A percentile compares a stretch with the other conserved stretches of the same genome.
These are phyloP conservation scores for Dendrocincla fuliginosa DNA, from an alignment of 2,797 vertebrate species.

Conservation along the genomic window DNA sequence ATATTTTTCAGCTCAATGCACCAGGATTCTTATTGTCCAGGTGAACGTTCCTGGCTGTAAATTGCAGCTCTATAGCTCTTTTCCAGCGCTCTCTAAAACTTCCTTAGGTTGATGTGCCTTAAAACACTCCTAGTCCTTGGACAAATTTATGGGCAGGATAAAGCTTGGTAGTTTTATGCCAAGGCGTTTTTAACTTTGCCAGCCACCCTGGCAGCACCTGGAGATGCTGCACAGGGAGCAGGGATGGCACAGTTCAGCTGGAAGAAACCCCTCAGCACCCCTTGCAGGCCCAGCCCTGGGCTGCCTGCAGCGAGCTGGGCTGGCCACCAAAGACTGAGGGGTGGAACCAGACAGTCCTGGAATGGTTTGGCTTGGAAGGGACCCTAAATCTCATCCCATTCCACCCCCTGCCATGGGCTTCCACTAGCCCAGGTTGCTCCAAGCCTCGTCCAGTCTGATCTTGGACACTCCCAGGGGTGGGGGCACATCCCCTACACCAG, in stretches of 20 bases:
- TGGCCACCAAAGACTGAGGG: neutral
- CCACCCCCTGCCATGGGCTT: neutral
- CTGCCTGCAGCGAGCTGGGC: neutral
- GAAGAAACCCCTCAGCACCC: neutral
- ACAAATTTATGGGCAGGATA: constrained; percentile 62
- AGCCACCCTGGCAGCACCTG: constrained; percentile 9
- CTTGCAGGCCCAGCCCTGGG: neutral
- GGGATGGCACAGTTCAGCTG: neutral
- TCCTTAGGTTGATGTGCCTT: constrained; percentile 61
- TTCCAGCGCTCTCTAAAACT: constrained; percentile 48
- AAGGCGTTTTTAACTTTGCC: neutral
- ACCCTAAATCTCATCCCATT: neutral
- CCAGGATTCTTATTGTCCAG: constrained; percentile 67
- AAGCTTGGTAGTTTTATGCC: constrained; percentile 41
- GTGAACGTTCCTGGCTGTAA: constrained; percentile 61
- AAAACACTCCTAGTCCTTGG: constrained; percentile 67
- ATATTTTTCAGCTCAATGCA: constrained; percentile 71
- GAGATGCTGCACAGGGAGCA: neutral
- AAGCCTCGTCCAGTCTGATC: fast-evolving
- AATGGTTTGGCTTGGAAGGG: neutral
- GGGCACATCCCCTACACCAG: neutral
- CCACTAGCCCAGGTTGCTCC: fast-evolving
- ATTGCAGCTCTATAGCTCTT: constrained; percentile 61
- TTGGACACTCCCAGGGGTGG: neutral
- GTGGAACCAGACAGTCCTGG: neutral